phyloP scores from a whole-genome alignment of 2,888 invertebrate genomes.

The Deilephila porcellus region DNA sequence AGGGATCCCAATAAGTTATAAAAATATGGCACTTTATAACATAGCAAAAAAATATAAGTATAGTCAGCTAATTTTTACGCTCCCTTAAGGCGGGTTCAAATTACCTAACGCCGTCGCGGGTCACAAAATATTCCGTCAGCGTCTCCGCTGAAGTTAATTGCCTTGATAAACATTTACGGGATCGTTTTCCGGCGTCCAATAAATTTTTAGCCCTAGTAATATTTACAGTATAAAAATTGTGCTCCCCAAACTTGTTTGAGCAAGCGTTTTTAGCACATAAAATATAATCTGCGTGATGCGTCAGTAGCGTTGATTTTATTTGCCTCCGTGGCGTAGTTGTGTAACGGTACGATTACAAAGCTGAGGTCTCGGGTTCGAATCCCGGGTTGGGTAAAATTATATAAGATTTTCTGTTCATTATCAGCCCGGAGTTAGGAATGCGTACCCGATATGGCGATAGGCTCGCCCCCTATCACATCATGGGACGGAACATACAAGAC shows the following conservation, averaged over 20 bases:
- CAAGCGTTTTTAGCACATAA: neutral
- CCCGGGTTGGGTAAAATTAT: too few relatives aligned
- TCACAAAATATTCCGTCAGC: conserved; percentile 53
- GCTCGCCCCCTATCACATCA: too few relatives aligned
- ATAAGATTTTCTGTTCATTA: too few relatives aligned
- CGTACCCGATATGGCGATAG: too few relatives aligned
- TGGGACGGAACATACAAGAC: too few relatives aligned
- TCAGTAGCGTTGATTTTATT: neutral
- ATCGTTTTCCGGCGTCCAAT: conserved; percentile 51
- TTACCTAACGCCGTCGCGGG: conserved; percentile 33
- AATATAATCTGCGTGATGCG: neutral
- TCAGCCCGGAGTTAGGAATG: too few relatives aligned
- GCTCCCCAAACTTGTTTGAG: neutral
- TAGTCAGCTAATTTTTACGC: conserved; percentile 34
- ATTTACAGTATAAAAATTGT: conserved; percentile 30
- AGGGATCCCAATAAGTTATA: neutral
- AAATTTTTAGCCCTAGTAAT: conserved; percentile 39
- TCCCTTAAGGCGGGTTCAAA: conserved; percentile 37
- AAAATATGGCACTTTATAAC: neutral
- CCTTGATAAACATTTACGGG: conserved; percentile 60
- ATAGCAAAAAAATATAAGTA: neutral
- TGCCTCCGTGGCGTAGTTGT: too few relatives aligned
- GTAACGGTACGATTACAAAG: too few relatives aligned
- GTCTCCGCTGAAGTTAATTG: conserved; percentile 59
- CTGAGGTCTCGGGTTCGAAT: too few relatives aligned